Conservation (phyloP, 2,888 invertebrate genomes). For the Diadegma fenestrale region DNA sequence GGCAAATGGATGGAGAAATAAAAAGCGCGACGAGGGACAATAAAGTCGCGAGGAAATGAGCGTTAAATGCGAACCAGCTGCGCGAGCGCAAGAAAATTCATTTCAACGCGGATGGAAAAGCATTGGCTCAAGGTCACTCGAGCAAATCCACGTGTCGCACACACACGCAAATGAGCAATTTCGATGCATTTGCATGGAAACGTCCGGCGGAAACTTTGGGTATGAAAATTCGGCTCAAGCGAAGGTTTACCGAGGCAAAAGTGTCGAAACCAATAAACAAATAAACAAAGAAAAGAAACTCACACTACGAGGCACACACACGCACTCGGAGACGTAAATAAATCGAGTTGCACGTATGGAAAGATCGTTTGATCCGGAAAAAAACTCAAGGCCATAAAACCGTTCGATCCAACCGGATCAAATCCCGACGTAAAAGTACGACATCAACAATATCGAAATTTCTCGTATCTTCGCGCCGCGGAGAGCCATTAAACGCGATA, state of each 20-base stretch:
- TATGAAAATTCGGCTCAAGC: too few relatives aligned
- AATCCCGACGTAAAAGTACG: background rate
- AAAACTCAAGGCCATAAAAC: background rate
- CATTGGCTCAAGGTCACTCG: background rate
- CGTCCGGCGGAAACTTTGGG: background rate
- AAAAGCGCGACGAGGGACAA: background rate
- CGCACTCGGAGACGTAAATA: background rate
- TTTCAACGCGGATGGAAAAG: background rate
- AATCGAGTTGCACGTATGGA: background rate
- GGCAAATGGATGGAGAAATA: background rate
- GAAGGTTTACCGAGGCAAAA: too few relatives aligned
- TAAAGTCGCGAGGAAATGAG: background rate
- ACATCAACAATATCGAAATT: background rate
- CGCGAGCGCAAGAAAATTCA: background rate
- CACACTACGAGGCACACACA: background rate
- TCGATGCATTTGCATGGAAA: background rate
- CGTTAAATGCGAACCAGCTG: background rate
- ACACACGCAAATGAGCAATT: background rate
- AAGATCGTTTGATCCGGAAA: background rate
- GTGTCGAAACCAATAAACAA: background rate
- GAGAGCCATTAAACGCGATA: background rate
- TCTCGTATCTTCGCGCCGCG: background rate
- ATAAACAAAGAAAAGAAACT: background rate
- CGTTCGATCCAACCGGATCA: constrained; percentile 3
- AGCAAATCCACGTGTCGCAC: background rate